phyloP scores from a whole-genome alignment of 2,888 invertebrate genomes.

The Colletes collaris region DNA sequence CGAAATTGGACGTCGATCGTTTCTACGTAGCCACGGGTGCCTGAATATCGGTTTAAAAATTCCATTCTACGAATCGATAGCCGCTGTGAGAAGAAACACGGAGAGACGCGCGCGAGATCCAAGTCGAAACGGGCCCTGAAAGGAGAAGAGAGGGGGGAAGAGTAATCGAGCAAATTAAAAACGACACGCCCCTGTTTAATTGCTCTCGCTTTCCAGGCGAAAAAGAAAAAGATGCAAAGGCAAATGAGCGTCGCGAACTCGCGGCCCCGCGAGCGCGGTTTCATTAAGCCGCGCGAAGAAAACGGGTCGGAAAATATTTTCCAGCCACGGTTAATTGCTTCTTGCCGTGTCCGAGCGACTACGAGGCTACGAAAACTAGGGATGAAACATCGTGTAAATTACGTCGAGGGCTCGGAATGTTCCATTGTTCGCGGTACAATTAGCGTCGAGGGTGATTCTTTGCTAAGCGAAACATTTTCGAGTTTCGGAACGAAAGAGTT shows the following conservation, averaged over 20 bases:
- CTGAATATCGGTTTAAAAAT: neutral
- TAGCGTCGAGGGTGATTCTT: too few relatives aligned
- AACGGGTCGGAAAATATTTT: slow-evolving; percentile 8
- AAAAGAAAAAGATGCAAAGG: neutral
- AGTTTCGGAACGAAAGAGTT: too few relatives aligned
- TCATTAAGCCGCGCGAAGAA: slow-evolving; percentile 20
- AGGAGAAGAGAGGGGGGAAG: neutral
- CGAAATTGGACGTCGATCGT: neutral
- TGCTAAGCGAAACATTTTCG: too few relatives aligned
- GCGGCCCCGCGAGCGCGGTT: neutral
- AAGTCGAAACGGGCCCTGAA: neutral
- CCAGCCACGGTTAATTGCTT: slow-evolving; percentile 35
- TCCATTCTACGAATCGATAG: too few relatives aligned
- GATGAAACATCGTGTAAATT: too few relatives aligned
- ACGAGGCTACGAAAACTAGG: too few relatives aligned
- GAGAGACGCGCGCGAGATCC: neutral
- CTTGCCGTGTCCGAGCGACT: neutral
- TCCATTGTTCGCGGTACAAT: too few relatives aligned
- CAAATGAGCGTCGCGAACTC: neutral
- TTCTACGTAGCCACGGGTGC: neutral
- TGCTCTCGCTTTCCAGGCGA: neutral
- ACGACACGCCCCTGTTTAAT: slow-evolving; percentile 27
- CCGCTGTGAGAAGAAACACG: too few relatives aligned
- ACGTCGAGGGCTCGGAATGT: too few relatives aligned
- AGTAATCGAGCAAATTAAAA: slow-evolving; percentile 22